These are phyloP conservation scores for Hydrozoanthus tunicans DNA, from an alignment of 64 coral and sea anemone genomes.

Conservation along the genomic window DNA sequence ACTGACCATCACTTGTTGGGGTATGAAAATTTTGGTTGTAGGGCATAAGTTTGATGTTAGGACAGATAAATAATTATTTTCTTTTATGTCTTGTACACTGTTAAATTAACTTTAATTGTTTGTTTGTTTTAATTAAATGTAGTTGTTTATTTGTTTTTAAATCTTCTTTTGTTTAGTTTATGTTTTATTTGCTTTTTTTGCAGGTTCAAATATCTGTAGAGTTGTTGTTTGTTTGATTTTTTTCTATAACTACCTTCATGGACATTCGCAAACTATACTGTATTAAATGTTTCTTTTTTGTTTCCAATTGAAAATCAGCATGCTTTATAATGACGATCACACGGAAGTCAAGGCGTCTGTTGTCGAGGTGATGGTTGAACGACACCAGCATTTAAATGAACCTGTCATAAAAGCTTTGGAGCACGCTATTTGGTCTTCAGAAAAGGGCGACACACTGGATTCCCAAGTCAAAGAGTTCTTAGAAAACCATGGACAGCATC, in stretches of 20 bases:
- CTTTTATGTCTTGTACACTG: background rate
- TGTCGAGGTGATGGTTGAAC: conserved; percentile 86
- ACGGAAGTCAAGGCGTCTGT: conserved; percentile 87
- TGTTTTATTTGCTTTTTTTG: too few species aligned
- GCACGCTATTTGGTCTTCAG: conserved; percentile 80
- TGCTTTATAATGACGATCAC: conserved; percentile 77
- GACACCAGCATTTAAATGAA: conserved; percentile 67
- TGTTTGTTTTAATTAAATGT: too few species aligned
- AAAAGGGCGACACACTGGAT: conserved; percentile 73
- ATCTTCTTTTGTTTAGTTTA: too few species aligned
- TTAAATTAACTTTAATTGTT: background rate
- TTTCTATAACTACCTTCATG: background rate
- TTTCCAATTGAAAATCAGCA: background rate
- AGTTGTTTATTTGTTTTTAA: too few species aligned
- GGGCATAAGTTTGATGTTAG: background rate
- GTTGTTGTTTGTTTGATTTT: too few species aligned
- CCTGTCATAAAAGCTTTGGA: conserved; percentile 73
- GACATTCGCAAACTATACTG: background rate
- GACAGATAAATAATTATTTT: background rate
- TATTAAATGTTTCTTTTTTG: background rate
- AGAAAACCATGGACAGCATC: conserved; percentile 89
- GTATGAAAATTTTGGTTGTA: background rate
- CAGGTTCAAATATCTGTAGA: too few species aligned
- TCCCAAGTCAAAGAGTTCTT: conserved; percentile 80
- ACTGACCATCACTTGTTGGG: conserved; percentile 71